Evolutionary conservation across 2,113 vertebrate genomes (phyloP), one percentile per base, ranked within the genome.

Genomic region (Ranitomeya imitator): DNA sequence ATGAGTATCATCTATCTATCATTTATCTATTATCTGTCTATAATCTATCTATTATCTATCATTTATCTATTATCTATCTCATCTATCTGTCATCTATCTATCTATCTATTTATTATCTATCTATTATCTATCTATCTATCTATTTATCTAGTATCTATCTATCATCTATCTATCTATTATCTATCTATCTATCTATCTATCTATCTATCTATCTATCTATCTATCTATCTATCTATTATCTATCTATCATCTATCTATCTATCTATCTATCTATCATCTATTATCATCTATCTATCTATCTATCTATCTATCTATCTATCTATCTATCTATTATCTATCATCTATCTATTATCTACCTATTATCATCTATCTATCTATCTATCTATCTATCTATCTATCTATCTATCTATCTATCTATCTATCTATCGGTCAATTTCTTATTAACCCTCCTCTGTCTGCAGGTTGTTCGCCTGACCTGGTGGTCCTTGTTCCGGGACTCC

Each of bases 401-500:
- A 45, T 45, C 73, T 76, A 51, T 76, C 73, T 37, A 51, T 76
- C 31, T 37, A 31, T 37, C 26, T 45, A 45, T 45, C 37, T 45
- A 2, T 78, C 14, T 69, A 11, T 31, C n/a, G 21, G 7, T 23
- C 9, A 21, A 26, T 57, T 13, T 57, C 7, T 11, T 9, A 45
- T 80, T 80, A 26, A 26, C 52, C 78, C 78, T 59, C 16, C 16
- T 12, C 81, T 52, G 37, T n/a, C 61, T 91, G 86, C 91, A 99
- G 98, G 98, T 99, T 91, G 97, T 99, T 86, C 88, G 93, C 65
- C 93, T 99, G 91, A 99, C 97, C 1, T 96, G 95, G 95, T 99
- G 98, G 98, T 95, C 98, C 0, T 97, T 99, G 89, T 99, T 96
- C 93, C 95, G 98, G 60, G 98, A 99, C 91, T 99, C 98, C 9